phyloP scores from a whole-genome alignment of 2,113 vertebrate species.

The Oreochromis tanganicae region DNA sequence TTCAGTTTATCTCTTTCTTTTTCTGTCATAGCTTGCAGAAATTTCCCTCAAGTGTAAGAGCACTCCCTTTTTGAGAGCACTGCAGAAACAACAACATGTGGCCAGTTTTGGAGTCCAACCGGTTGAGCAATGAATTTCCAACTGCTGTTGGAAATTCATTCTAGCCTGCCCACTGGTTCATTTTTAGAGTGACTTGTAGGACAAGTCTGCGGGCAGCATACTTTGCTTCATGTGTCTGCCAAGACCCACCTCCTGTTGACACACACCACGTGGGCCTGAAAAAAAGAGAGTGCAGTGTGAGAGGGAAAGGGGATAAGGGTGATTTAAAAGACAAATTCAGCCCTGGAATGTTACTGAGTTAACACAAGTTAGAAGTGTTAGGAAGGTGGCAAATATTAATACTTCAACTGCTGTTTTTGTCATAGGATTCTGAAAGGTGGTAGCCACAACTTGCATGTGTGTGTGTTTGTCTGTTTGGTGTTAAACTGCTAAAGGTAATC shows the following conservation, averaged over 20 bases:
- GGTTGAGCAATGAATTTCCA: constrained; percentile 38
- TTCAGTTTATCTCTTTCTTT: constrained; percentile 31
- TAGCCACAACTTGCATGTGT: background rate
- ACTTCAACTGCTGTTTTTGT: background rate
- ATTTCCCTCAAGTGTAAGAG: constrained; percentile 11
- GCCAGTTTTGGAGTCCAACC: constrained; percentile 3
- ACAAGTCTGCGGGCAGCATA: constrained; percentile 39
- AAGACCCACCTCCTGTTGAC: constrained; percentile 78
- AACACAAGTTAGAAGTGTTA: background rate
- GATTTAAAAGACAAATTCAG: constrained; percentile 5
- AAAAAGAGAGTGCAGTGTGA: constrained; percentile 31
- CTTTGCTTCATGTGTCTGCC: constrained; percentile 34
- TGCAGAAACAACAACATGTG: background rate
- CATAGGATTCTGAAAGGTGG: background rate
- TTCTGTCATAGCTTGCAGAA: constrained; percentile 27
- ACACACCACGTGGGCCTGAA: constrained; percentile 71
- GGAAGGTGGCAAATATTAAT: background rate
- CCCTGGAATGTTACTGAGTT: background rate
- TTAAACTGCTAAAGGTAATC: background rate
- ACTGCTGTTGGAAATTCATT: background rate
- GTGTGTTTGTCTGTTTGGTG: background rate
- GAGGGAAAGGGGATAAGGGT: background rate
- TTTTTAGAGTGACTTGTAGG: constrained; percentile 48
- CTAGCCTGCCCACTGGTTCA: background rate
- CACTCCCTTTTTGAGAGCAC: background rate